Conservation (phyloP, 1,140 invertebrate species). For the Aleiodes sp. region DNA sequence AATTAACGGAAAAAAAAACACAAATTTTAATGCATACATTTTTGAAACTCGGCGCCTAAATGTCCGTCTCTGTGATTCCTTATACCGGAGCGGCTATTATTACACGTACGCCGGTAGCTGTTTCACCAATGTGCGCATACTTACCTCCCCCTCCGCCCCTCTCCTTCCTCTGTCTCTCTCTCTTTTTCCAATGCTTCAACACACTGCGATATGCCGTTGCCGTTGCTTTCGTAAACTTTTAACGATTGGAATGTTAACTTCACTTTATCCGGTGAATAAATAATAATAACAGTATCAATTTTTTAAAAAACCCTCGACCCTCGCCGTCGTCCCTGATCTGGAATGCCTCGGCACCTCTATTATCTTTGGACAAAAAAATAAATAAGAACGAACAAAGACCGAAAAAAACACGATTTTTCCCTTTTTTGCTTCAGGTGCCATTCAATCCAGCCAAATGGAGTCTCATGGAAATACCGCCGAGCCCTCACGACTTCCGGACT, state of each 20-base stretch:
- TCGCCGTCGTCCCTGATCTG: too few species aligned
- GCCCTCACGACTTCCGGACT: slow-evolving; percentile 71
- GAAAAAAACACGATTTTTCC: not conserved
- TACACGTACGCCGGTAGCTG: slow-evolving; percentile 27
- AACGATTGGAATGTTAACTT: too few species aligned
- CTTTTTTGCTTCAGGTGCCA: slow-evolving; percentile 70
- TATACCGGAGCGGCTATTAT: slow-evolving; percentile 34
- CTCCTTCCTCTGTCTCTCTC: too few species aligned
- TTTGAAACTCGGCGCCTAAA: slow-evolving; percentile 25
- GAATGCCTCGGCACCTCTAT: not conserved
- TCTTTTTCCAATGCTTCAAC: too few species aligned
- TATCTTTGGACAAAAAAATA: not conserved
- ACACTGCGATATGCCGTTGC: too few species aligned
- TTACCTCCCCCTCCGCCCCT: too few species aligned
- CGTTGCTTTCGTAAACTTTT: too few species aligned
- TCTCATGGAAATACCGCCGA: slow-evolving; percentile 57
- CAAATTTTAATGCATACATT: slow-evolving; percentile 27
- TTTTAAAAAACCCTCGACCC: too few species aligned
- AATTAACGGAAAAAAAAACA: not conserved
- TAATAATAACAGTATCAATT: too few species aligned
- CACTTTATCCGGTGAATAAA: too few species aligned
- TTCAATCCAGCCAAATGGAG: slow-evolving; percentile 69
- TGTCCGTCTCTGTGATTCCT: slow-evolving; percentile 25
- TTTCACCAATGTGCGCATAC: not conserved
- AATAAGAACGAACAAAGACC: too few species aligned